These are phyloP conservation scores for Ptiloglossa arizonensis DNA, from an alignment of 1,140 invertebrate genomes.

Conservation along the genomic window DNA sequence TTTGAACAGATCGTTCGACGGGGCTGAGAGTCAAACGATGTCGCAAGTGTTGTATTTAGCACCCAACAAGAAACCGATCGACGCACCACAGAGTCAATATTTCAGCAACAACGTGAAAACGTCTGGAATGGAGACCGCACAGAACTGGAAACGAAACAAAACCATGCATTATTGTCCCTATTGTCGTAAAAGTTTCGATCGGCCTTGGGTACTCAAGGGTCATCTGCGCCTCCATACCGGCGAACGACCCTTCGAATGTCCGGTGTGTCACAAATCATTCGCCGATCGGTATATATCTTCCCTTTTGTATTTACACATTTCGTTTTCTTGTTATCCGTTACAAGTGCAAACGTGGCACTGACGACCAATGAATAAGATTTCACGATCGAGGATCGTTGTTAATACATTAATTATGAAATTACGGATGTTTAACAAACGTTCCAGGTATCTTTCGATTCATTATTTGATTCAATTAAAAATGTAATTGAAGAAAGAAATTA, in stretches of 20 bases:
- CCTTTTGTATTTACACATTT: background rate
- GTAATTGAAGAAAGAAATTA: no score
- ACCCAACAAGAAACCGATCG: conserved; percentile 39
- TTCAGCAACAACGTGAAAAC: conserved; percentile 16
- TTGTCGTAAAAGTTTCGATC: conserved; percentile 83
- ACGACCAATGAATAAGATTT: no score
- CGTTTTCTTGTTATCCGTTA: no score
- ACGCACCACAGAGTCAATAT: conserved; percentile 6
- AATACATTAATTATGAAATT: no score
- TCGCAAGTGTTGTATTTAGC: conserved; percentile 46
- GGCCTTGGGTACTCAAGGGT: conserved; percentile 87
- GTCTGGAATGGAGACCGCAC: conserved; percentile 23
- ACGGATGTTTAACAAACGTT: no score
- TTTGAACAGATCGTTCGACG: conserved; percentile 20
- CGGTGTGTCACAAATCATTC: conserved; percentile 87
- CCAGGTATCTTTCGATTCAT: no score
- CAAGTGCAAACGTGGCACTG: no score
- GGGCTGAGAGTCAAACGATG: conserved; percentile 27
- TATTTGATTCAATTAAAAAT: no score
- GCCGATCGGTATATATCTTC: conserved; percentile 86
- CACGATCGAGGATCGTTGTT: no score
- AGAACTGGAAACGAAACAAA: conserved; percentile 76
- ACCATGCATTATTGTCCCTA: conserved; percentile 80
- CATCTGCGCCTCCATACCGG: conserved; percentile 87
- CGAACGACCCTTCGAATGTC: conserved; percentile 87